Percentiles rank a stretch among this genome's conserved stretches.
These are phyloP conservation scores for Odontothrips loti DNA, from an alignment of 2,888 invertebrate genomes.

Conservation along the genomic window DNA sequence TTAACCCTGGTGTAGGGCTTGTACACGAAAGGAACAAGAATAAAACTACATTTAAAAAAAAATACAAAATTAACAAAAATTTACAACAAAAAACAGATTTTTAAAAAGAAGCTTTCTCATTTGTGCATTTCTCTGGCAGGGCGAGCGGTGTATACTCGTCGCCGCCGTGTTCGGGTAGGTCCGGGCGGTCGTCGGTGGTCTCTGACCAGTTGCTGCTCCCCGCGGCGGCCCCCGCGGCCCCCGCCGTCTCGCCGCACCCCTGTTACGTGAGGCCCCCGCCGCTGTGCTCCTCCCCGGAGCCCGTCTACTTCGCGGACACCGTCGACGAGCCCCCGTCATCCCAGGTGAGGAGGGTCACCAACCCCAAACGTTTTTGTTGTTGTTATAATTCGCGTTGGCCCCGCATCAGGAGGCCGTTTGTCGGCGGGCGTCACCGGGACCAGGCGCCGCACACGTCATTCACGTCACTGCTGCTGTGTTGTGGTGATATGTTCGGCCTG, in stretches of 20 bases:
- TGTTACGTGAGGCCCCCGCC: not conserved
- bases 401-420: no score
- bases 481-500: no score
- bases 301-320: slow-evolving; percentile 8
- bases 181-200: not conserved
- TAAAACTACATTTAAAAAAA: not conserved
- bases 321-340: not conserved
- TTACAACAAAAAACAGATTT: not conserved
- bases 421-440: no score
- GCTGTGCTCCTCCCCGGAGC: not conserved
- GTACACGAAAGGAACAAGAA: no score
- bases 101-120: not conserved
- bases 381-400: no score
- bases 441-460: no score
- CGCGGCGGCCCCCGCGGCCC: not conserved
- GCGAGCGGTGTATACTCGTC: not conserved
- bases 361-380: no score
- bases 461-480: not conserved
- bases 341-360: not conserved
- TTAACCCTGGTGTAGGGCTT: not conserved
- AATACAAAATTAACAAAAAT: not conserved
- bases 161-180: not conserved
- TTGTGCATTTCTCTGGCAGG: not conserved
- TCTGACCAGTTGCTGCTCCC: not conserved
- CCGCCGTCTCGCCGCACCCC: not conserved